Percentiles rank a stretch among this genome's conserved stretches.
Evolutionary conservation across 2,113 vertebrate genomes (phyloP).

Genomic region (Donacobius atricapilla): DNA sequence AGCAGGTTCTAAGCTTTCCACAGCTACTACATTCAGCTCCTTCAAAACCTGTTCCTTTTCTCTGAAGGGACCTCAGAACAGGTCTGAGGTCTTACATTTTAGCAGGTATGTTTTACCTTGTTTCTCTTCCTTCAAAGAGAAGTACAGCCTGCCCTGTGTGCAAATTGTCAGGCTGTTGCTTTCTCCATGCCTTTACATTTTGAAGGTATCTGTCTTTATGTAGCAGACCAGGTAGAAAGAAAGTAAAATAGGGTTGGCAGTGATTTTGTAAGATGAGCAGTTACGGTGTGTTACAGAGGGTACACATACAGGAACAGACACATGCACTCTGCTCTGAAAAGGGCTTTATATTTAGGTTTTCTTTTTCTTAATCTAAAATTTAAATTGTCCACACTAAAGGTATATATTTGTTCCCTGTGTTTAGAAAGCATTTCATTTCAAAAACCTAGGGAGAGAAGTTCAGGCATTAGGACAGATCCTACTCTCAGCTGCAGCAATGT

Average conservation of each 20-base stretch:
- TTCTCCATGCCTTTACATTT: not conserved
- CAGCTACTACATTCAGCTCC: not conserved
- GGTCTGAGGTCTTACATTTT: not conserved
- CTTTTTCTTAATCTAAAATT: not conserved
- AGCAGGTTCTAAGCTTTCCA: not conserved
- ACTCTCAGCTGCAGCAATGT: not conserved
- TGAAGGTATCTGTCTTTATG: not conserved
- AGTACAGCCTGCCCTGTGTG: not conserved
- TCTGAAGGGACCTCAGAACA: not conserved
- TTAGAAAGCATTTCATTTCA: not conserved
- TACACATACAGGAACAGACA: not conserved
- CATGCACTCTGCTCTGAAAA: not conserved
- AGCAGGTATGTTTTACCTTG: not conserved
- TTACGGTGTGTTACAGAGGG: not conserved
- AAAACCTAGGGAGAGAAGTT: not conserved
- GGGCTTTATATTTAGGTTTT: not conserved
- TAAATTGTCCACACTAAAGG: not conserved
- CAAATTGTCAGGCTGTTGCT: not conserved
- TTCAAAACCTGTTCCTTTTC: not conserved
- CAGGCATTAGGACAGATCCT: not conserved
- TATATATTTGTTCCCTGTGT: not conserved
- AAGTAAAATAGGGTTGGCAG: not conserved
- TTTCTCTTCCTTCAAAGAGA: not conserved
- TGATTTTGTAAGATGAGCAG: not conserved
- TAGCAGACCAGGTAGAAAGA: not conserved